Percentiles rank a stretch among this genome's conserved stretches.
Evolutionary conservation across 2,888 invertebrate genomes (phyloP).

Genomic region (Diploptera punctata): DNA sequence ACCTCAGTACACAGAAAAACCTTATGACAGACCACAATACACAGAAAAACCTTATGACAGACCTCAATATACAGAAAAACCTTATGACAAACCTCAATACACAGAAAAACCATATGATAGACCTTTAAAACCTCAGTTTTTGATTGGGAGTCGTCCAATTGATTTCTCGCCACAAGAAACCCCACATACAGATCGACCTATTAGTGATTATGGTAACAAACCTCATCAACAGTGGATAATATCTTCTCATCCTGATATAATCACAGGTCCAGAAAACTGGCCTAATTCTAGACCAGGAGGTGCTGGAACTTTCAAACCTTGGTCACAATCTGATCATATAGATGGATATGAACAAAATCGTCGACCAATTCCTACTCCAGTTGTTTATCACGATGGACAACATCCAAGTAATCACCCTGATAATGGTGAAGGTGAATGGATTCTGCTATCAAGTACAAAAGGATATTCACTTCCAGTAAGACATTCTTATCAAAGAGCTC

Average conservation of each 20-base stretch:
- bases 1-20: constrained; percentile 23
- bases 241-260: constrained; percentile 55
- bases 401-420: constrained; percentile 67
- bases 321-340: background rate
- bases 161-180: background rate
- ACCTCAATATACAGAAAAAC: constrained; percentile 23
- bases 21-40: constrained; percentile 30
- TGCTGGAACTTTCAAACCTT: constrained; percentile 29
- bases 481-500: constrained; percentile 52
- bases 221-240: constrained; percentile 5
- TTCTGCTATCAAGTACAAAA: constrained; percentile 77
- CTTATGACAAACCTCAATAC: too few relatives aligned
- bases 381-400: constrained; percentile 5
- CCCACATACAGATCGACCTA: background rate
- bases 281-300: constrained; percentile 55
- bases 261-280: constrained; percentile 60
- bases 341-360: background rate
- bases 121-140: constrained; percentile 7
- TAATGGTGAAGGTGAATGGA: constrained; percentile 77
- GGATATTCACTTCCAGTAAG: constrained; percentile 68
- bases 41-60: constrained; percentile 26
- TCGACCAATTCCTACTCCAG: constrained; percentile 16
- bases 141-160: background rate
- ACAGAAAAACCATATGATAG: constrained; percentile 32
- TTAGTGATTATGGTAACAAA: constrained; percentile 17